Evolutionary conservation across 2,797 vertebrate species (phyloP).

Genomic region (Smutsia temminckii): DNA sequence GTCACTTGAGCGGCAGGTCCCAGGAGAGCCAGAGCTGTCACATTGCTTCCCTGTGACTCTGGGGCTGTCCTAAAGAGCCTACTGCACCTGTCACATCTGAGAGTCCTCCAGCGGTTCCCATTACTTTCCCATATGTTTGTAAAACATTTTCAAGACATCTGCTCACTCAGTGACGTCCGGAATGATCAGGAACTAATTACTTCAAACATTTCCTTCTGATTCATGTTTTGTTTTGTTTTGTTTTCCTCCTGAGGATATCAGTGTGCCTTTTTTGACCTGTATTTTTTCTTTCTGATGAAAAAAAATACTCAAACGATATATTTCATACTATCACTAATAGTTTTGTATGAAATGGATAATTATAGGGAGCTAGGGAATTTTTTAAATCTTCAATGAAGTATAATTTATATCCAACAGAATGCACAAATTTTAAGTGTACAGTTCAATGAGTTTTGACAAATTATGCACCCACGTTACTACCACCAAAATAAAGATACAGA

Average conservation of each 20-base stretch:
- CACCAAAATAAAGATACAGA: background rate
- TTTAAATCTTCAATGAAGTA: background rate
- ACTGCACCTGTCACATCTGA: accelerated
- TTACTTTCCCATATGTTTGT: background rate
- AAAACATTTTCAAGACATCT: background rate
- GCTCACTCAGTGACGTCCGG: background rate
- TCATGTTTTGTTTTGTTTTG: background rate
- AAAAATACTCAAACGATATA: background rate
- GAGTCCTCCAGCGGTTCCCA: background rate
- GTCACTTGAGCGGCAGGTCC: background rate
- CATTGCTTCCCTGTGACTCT: background rate
- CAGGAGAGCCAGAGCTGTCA: background rate
- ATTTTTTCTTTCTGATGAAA: background rate
- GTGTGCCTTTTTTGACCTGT: background rate
- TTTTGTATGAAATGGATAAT: constrained; percentile 55
- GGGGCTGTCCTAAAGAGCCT: background rate
- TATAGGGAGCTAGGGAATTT: background rate
- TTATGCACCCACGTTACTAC: accelerated
- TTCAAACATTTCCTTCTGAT: background rate
- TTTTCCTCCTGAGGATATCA: accelerated
- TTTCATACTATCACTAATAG: background rate
- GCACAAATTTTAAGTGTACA: background rate
- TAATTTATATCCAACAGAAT: background rate
- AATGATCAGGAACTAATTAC: background rate
- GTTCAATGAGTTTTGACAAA: background rate